Evolutionary conservation across 2,888 invertebrate species (phyloP).

Genomic region (Bugulina stolonifera): DNA sequence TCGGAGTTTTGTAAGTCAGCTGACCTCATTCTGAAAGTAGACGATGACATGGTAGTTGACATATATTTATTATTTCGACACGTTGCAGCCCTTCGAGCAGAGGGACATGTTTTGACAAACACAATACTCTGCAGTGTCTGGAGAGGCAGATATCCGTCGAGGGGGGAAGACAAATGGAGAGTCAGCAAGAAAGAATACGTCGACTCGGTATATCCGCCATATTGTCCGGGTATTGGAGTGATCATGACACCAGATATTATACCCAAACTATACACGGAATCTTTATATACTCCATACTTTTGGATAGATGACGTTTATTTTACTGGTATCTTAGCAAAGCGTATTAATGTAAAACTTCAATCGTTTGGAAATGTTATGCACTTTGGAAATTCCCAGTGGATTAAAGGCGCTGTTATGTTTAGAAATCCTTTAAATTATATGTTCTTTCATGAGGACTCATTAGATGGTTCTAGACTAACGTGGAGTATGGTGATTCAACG

Average conservation of each 20-base stretch:
- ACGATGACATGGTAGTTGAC: constrained; percentile 55
- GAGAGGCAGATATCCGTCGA: constrained; percentile 51
- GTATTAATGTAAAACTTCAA: not conserved
- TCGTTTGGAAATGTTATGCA: no score
- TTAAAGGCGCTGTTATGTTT: no score
- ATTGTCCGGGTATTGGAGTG: constrained; percentile 55
- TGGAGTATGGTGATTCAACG: no score
- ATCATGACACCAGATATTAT: constrained; percentile 64
- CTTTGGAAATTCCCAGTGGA: no score
- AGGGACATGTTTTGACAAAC: constrained; percentile 29
- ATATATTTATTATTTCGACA: constrained; percentile 52
- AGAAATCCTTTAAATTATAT: no score
- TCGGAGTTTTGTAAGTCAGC: constrained; percentile 46
- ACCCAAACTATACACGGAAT: constrained; percentile 58
- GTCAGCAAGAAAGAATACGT: constrained; percentile 51
- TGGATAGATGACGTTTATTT: constrained; percentile 88
- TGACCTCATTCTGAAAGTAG: constrained; percentile 52
- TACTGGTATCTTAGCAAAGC: constrained; percentile 65
- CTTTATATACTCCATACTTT: constrained; percentile 66
- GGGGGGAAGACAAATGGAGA: constrained; percentile 54
- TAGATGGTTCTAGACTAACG: no score
- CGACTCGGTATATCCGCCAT: constrained; percentile 50
- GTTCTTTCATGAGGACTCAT: no score
- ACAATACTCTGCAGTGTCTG: constrained; percentile 50
- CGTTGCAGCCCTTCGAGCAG: constrained; percentile 31